These are phyloP conservation scores for Pantherophis alleghaniensis DNA, from an alignment of 2,797 vertebrate genomes.

Conservation along the genomic window DNA sequence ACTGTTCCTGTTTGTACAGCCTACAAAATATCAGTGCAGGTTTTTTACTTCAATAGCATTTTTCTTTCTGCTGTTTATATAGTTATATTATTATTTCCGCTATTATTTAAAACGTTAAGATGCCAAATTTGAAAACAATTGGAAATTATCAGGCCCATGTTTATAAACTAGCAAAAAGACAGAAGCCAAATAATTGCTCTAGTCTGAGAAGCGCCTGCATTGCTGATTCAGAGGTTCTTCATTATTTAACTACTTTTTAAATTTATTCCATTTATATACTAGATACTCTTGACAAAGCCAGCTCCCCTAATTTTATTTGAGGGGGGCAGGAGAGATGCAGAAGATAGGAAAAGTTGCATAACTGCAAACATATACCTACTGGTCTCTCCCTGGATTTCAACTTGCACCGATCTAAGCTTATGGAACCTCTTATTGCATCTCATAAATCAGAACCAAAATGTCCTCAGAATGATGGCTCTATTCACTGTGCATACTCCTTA, in stretches of 20 bases:
- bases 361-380: background rate
- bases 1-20: conserved; percentile 36
- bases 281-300: background rate
- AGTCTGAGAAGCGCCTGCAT: conserved; percentile 41
- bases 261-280: background rate
- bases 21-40: conserved; percentile 49
- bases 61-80: background rate
- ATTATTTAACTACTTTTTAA: background rate
- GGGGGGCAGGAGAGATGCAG: background rate
- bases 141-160: conserved; percentile 49
- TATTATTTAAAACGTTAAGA: conserved; percentile 64
- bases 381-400: background rate
- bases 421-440: conserved; percentile 7
- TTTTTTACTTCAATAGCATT: conserved; percentile 40
- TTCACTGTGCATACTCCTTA: background rate
- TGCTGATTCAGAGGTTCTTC: conserved; percentile 18
- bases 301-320: conserved; percentile 12
- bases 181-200: conserved; percentile 40
- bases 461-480: conserved; percentile 27
- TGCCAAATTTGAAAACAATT: conserved; percentile 61
- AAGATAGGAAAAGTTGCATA: conserved; percentile 7
- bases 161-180: conserved; percentile 33
- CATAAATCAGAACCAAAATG: background rate
- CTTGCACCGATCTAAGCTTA: conserved; percentile 12
- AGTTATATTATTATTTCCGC: conserved; percentile 50